These are phyloP conservation scores for Pseudois nayaur DNA, from an alignment of 2,113 vertebrate genomes.

Conservation along the genomic window DNA sequence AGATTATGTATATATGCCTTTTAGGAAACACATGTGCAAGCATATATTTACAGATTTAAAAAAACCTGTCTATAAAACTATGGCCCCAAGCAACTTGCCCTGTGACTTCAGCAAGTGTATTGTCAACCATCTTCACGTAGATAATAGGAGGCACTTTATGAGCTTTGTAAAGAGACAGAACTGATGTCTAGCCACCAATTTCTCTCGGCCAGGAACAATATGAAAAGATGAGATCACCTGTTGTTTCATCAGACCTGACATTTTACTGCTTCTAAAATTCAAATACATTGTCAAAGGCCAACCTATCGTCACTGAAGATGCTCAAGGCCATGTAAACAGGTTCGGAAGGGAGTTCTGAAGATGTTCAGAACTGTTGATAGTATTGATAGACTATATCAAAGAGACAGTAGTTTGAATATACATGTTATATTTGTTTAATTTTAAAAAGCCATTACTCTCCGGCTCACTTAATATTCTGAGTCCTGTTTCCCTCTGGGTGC, in stretches of 20 bases:
- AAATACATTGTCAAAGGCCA: conserved; percentile 23
- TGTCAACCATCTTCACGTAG: background rate
- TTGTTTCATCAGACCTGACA: background rate
- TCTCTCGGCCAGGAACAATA: background rate
- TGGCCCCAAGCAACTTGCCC: background rate
- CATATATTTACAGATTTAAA: background rate
- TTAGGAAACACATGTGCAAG: background rate
- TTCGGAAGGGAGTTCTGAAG: background rate
- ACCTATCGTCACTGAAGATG: background rate
- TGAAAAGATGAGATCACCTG: background rate
- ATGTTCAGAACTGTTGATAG: background rate
- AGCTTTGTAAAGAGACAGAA: background rate
- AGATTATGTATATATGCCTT: background rate
- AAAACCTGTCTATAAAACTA: background rate
- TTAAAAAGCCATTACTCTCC: background rate
- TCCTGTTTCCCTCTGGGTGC: background rate
- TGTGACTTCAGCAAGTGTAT: background rate
- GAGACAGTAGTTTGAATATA: background rate
- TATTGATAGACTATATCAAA: background rate
- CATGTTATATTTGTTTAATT: background rate
- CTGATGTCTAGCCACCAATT: background rate
- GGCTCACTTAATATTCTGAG: background rate
- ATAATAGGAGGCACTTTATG: background rate
- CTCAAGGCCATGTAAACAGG: background rate
- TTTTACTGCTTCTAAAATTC: conserved; percentile 26